Conservation (phyloP, 1,140 invertebrate genomes). For the Papilio polytes region DNA sequence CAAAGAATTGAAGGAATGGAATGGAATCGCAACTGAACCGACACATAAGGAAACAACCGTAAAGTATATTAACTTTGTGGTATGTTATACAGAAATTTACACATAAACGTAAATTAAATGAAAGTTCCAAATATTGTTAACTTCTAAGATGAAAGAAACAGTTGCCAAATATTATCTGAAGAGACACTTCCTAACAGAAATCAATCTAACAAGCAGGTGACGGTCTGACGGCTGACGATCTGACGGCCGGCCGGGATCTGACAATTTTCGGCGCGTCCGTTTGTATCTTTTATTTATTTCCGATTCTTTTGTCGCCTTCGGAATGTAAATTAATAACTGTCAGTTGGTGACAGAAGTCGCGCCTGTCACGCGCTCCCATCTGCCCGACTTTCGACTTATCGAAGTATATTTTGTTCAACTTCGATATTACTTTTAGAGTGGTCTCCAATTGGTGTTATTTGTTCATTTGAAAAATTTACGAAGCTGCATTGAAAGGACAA, state of each 20-base stretch:
- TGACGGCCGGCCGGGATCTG: slow-evolving; percentile 4
- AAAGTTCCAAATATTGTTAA: not conserved
- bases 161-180: slow-evolving; percentile 49
- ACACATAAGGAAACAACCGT: not conserved
- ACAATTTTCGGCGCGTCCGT: slow-evolving; percentile 17
- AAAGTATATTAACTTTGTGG: not conserved
- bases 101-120: not conserved
- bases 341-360: slow-evolving; percentile 18
- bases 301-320: slow-evolving; percentile 35
- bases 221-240: not conserved
- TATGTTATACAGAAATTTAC: not conserved
- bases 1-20: not conserved
- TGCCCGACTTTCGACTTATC: slow-evolving; percentile 31
- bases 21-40: not conserved
- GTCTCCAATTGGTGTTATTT: not conserved
- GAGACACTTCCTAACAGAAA: slow-evolving; percentile 42
- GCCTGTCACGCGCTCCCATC: not conserved
- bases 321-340: slow-evolving; percentile 40
- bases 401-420: slow-evolving; percentile 6
- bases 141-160: not conserved
- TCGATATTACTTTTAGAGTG: not conserved
- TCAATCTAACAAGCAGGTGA: slow-evolving; percentile 49
- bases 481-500: not conserved
- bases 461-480: not conserved
- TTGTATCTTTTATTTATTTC: slow-evolving; percentile 38